Evolutionary conservation across 2,113 vertebrate species (phyloP), one percentile per base, ranked within the genome.

Genomic region (Paralichthys olivaceus): DNA sequence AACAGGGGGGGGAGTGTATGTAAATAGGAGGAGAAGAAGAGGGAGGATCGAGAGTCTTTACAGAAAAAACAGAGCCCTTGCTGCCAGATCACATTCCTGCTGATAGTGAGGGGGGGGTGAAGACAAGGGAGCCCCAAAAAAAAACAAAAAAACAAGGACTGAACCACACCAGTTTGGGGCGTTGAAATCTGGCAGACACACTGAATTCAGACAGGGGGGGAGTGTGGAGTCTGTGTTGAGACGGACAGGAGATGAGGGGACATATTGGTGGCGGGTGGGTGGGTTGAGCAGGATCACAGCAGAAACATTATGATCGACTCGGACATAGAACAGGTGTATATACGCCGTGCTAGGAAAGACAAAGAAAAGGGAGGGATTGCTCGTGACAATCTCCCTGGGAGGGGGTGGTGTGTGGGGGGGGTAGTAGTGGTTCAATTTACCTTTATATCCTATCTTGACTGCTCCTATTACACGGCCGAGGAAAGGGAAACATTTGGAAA

Each of bases 281-380:
- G 93, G 89, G 93, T 86, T 94, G 85, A 81, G 82, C 85, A 95
- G 96, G 95, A 97, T 95, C 96, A 98, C 96, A 95, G 95, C 93
- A 94, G 89, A 95, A 96, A 97, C 96, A 97, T 95, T 83, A 93
- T 93, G 95, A 96, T 94, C 96, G 96, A 97, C 96, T 95, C 56
- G 89, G 94, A 97, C 97, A 97, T 96, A 96, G 96, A 96, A 97
- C 96, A 98, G 95, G 94, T 96, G 91, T 95, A 86, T 90, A 86
- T 92, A 97, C 97, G 96, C 95, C 97, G 97, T 97, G 97, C 97
- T 97, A 83, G 90, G 90, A 78, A 96, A 97, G 96, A 97, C 96
- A 98, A 94, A 96, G 92, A 95, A 96, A 95, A 86, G 93, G 95
- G 93, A 95, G 95, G 96, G 97, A 96, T 95, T 95, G 94, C 95